These are phyloP conservation scores for Peromyscus nudipes DNA, from an alignment of 2,797 vertebrate genomes.

Conservation along the genomic window DNA sequence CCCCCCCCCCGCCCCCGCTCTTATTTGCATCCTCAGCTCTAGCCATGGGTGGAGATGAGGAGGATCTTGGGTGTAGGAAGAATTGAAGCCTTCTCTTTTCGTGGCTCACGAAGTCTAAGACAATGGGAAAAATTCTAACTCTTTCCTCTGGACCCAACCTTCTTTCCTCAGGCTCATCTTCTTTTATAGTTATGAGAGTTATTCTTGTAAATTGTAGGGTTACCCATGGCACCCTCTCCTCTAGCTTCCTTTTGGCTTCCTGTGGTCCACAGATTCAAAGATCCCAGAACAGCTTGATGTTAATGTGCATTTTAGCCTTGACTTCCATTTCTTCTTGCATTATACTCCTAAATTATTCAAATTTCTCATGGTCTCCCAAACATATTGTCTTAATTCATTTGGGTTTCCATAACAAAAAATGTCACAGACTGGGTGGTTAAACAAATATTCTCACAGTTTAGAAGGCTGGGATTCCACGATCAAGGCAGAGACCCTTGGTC, in stretches of 20 bases:
- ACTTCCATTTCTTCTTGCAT: neutral
- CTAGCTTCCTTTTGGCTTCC: neutral
- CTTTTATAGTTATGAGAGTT: neutral
- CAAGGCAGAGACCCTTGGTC: neutral
- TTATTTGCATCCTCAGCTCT: neutral
- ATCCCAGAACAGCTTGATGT: neutral
- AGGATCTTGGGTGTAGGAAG: neutral
- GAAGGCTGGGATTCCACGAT: neutral
- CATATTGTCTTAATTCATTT: neutral
- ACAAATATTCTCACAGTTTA: neutral
- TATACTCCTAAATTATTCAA: neutral
- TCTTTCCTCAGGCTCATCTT: neutral
- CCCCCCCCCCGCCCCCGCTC: neutral
- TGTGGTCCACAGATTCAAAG: neutral
- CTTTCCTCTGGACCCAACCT: neutral
- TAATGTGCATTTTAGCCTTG: neutral
- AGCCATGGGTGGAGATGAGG: neutral
- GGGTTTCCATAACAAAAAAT: conserved; percentile 4
- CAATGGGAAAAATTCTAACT: neutral
- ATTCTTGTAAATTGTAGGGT: neutral
- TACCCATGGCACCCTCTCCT: neutral
- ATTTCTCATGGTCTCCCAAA: neutral
- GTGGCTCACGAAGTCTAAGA: neutral
- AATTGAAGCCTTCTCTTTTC: neutral
- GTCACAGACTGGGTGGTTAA: neutral